Evolutionary conservation across 2,113 vertebrate genomes (phyloP), one percentile per base, ranked within the genome.

Genomic region (Phylloscopus whistleri): DNA sequence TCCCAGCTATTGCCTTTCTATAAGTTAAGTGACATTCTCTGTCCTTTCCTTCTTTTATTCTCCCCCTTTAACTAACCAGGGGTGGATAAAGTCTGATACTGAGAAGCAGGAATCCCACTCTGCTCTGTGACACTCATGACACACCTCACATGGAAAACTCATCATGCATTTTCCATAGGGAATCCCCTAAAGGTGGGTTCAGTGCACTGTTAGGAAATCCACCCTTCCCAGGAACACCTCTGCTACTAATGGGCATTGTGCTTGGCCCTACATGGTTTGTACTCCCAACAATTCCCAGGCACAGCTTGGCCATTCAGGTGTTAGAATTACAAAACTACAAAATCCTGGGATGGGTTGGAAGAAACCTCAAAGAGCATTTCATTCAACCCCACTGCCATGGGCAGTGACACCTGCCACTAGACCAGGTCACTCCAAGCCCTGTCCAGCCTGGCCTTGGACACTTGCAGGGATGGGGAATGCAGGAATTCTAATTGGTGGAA

Each of bases 231-330:
- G 30, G n/a, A 56, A 3, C 26, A 7, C 8, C 17, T 43, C 31
- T 69, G 33, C 56, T 24, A 1, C 4, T 1, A 20, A 21, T 9
- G 10, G 28, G 5, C 21, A 1, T 2, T 26, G 31, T 16, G 24
- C 49, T n/a, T 30, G 31, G 11, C 12, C 21, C 33, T 35, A 1
- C 22, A 17, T 18, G 11, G 2, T 37, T 35, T 13, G 27, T 7
- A 5, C 11, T 8, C 69, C 21, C 37, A 22, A 0, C 24, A 53
- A 5, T 35, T 58, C 69, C 58, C 37, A 30, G 62, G 22, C 26
- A 9, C 0, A 26, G 33, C 52, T 70, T 41, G 51, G 35, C 22
- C 9, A 3, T 41, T 56, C 23, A 3, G 39, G 18, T 31, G 27
- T 43, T n/a, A 52, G 39, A 60, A 11, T 14, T 44, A 24, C 7